Evolutionary conservation across 1,140 invertebrate species (phyloP), one percentile per base, ranked within the genome.

Genomic region (Paraescarpia echinospica): DNA sequence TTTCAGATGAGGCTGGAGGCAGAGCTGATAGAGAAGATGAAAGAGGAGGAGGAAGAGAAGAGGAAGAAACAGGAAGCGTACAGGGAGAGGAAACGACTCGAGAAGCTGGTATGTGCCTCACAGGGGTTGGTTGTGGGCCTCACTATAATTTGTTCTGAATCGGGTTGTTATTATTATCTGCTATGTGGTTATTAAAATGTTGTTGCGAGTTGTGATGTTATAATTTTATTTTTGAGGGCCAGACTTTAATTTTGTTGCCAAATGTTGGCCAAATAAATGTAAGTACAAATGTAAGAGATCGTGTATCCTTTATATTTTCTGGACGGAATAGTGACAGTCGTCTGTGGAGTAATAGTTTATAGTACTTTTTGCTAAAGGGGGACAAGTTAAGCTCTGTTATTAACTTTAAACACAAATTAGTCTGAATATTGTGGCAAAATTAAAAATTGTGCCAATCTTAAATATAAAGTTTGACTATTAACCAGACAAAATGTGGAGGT

Each of bases 1-100:
- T 93, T 92, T 33, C 93, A 94, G 94, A 93, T 91, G 33, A 90
- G 93, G 90, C 92, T 95, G 14, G 91, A 94, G 91, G 94, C 93
- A 33, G 94, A 95, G 35, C 94, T 95, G 48, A 95, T 95, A 89
- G 94, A 95, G 92, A 92, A 93, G 48, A 93, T 93, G 59, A 94
- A 92, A 93, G 91, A 94, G 41, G 94, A 94, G 27, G 95, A 96
- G 77, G 95, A 95, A 91, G 95, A 96, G 51, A 96, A 95, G 93
- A 94, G 92, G 93, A 94, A 94, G 1, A 94, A 94, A 92, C 92
- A 94, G 51, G 94, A 94, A 92, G 95, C 95, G 22, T 94, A 93
- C 89, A 94, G 93, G 89, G 95, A 96, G 93, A 95, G 95, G 93
- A 96, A 95, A 93, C 92, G 94, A 91, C 90, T 95, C n/a, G 95